phyloP scores from a whole-genome alignment of 2,113 vertebrate genomes.

The Pelecanoides urinatrix region DNA sequence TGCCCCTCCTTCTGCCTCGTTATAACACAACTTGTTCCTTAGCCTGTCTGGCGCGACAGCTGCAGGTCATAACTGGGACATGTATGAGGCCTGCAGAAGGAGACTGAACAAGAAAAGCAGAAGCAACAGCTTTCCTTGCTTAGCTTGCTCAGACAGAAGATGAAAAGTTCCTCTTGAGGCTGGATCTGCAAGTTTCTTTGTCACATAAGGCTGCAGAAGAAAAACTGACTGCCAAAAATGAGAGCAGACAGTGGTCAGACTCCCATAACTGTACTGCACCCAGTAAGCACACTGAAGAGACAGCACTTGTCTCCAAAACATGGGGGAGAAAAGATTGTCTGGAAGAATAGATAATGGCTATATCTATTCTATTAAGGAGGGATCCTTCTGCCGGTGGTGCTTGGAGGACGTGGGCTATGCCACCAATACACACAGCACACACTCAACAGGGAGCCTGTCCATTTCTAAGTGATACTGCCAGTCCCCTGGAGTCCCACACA shows the following conservation, averaged over 20 bases:
- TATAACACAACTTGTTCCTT: neutral
- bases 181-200: neutral
- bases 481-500: neutral
- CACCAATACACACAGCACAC: neutral
- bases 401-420: neutral
- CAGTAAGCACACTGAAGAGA: neutral
- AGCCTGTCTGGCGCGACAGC: neutral
- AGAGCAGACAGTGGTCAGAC: neutral
- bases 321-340: neutral
- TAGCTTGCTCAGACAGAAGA: neutral
- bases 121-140: neutral
- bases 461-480: neutral
- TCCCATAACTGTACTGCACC: neutral
- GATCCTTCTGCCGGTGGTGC: neutral
- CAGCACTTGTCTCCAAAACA: neutral
- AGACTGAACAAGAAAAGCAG: neutral
- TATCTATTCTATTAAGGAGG: no score
- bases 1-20: neutral
- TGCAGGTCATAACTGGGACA: neutral
- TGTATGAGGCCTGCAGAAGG: neutral
- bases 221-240: neutral
- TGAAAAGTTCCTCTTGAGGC: neutral
- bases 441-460: neutral
- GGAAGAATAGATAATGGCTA: neutral
- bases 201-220: neutral